Base-by-base conservation (phyloP, 2,797 vertebrate genomes). In the Gallinago stenura region DNA sequence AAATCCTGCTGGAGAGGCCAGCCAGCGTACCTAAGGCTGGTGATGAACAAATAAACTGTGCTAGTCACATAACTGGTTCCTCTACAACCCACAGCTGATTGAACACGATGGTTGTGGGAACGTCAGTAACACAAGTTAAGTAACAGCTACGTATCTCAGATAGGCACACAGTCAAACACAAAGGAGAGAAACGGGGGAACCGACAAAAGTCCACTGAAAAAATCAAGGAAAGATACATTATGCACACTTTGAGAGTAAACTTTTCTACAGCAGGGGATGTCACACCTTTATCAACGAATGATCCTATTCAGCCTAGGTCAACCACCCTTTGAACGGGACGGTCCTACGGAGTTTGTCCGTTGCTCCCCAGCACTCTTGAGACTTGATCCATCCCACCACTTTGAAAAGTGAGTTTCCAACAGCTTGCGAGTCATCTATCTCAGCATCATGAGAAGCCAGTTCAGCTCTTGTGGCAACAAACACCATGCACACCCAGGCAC, bases 401-500 rank as follows among this genome's bases (percentile, higher is more conserved):
- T 26, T 19, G 15, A 64, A 35, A 89, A 22, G 10, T 31, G 31
- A 90, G 30, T 20, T 73, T 81, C 35, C 48, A 80, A 12, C 21
- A 78, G 20, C 70, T 13, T 15, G 30, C 26, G 77, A 41, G 35
- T n/a, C 37, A 66, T 31, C 60, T 43, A 4, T 45, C 30, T 64
- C 60, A 66, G 35, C 50, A 65, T 3, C 4, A 1, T 3, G 18
- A 78, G 45, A 54, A 70, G 39, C 21, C 75, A 25, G 30, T 62
- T 76, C 58, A 69, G 31, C 48, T 65, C 37, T 50, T 18, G 10
- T 0, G 2, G 45, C 33, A 77, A 62, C 14, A 77, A 88, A 50
- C 39, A 70, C 28, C 21, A 33, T 0, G 1, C 12, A 62, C 43
- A 53, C 7, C 4, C 22, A 60, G 43, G n/a, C 21, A 68, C 35